These are phyloP conservation scores for Eurystomus gularis DNA, from an alignment of 2,113 vertebrate genomes.

Conservation along the genomic window DNA sequence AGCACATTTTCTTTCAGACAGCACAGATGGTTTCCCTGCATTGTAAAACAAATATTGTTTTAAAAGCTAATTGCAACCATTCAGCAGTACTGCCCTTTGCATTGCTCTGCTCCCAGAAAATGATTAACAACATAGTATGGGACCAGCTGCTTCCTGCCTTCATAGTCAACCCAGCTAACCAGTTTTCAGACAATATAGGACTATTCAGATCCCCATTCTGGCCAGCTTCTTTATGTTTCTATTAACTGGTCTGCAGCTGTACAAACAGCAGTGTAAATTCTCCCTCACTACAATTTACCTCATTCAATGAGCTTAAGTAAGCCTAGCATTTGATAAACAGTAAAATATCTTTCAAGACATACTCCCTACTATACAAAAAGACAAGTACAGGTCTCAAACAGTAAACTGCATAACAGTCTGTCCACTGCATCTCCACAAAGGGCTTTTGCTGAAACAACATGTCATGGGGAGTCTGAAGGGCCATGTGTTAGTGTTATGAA, in stretches of 20 bases:
- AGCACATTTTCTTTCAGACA: not conserved
- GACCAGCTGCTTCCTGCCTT: not conserved
- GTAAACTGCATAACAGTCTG: not conserved
- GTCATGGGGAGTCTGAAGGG: not conserved
- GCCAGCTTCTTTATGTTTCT: constrained; percentile 18
- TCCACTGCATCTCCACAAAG: not conserved
- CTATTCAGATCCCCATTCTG: constrained; percentile 37
- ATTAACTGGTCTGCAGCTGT: constrained; percentile 51
- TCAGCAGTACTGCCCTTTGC: not conserved
- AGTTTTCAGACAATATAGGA: constrained; percentile 41
- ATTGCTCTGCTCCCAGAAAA: not conserved
- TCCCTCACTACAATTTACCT: not conserved
- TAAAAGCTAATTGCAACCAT: not conserved
- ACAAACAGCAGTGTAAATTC: constrained; percentile 37
- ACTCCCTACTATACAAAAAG: not conserved
- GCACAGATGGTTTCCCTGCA: not conserved
- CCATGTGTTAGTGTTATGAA: constrained; percentile 25
- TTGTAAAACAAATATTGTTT: not conserved
- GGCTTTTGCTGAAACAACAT: not conserved
- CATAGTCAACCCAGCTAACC: not conserved
- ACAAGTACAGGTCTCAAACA: not conserved
- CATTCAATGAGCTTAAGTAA: not conserved
- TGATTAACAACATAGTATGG: not conserved
- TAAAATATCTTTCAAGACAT: not conserved
- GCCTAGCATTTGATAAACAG: not conserved